phyloP scores from a whole-genome alignment of 2,888 invertebrate genomes.

The Muschampia plurimacula region DNA sequence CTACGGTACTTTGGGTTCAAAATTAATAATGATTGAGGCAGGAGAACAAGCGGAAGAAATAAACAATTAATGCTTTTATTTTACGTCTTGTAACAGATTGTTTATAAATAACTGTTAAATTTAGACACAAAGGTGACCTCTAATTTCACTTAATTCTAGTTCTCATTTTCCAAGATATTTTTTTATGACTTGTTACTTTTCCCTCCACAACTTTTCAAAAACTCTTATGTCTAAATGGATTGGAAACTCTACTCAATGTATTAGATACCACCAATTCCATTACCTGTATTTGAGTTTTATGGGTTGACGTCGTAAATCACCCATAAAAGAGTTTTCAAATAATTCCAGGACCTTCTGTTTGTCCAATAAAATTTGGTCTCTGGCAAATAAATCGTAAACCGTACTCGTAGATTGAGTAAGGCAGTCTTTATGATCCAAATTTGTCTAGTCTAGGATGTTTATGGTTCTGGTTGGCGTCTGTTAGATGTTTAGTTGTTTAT shows the following conservation, averaged over 20 bases:
- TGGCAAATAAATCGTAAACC: conserved; percentile 53
- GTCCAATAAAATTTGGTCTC: conserved; percentile 53
- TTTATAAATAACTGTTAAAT: too few relatives aligned
- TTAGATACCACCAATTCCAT: conserved; percentile 21
- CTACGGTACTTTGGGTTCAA: too few relatives aligned
- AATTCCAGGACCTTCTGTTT: conserved; percentile 48
- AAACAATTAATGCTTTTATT: too few relatives aligned
- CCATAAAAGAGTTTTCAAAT: conserved; percentile 34
- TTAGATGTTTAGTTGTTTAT: background rate
- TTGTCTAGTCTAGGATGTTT: conserved; percentile 4
- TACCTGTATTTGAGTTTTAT: conserved; percentile 32
- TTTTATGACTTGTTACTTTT: background rate
- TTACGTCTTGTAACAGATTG: too few relatives aligned
- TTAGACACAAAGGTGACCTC: background rate
- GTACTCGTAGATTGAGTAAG: conserved; percentile 37
- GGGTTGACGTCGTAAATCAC: conserved; percentile 28
- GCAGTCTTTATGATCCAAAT: conserved; percentile 13
- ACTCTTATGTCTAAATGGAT: background rate
- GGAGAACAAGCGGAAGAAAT: too few relatives aligned
- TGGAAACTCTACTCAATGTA: conserved; percentile 6
- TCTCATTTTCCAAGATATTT: background rate
- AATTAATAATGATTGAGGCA: too few relatives aligned
- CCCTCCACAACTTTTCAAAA: background rate
- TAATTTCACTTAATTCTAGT: background rate
- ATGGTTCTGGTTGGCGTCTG: background rate